A percentile compares a stretch with the other conserved stretches of the same genome.
Evolutionary conservation across 2,888 invertebrate genomes (phyloP).

Genomic region (Hirtodrosophila trivittata): DNA sequence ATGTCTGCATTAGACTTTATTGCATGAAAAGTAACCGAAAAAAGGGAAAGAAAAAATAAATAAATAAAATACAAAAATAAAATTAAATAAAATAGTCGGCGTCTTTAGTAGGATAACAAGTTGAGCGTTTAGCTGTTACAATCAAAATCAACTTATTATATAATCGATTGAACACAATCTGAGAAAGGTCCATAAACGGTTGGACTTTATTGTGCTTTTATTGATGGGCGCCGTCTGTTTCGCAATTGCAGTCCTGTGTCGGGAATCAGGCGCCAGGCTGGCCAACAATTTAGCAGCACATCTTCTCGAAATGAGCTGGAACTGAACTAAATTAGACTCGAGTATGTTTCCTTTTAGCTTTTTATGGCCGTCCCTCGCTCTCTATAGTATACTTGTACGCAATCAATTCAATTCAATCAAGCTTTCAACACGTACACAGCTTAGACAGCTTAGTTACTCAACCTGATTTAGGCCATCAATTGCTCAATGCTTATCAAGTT

Average conservation of each 20-base stretch:
- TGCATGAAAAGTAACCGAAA: slow-evolving; percentile 29
- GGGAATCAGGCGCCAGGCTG: slow-evolving; percentile 41
- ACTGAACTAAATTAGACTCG: slow-evolving; percentile 9
- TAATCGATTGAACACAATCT: slow-evolving; percentile 45
- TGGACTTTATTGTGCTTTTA: slow-evolving; percentile 56
- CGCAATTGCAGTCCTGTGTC: slow-evolving; percentile 38
- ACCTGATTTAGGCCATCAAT: slow-evolving; percentile 28
- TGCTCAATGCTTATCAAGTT: slow-evolving; percentile 50
- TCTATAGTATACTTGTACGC: slow-evolving; percentile 2
- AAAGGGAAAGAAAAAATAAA: not conserved
- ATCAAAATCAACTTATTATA: slow-evolving; percentile 47
- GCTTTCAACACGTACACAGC: slow-evolving; percentile 60
- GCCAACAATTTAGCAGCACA: slow-evolving; percentile 30
- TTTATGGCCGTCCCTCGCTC: slow-evolving; percentile 15
- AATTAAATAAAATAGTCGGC: too few species aligned
- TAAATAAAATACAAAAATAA: not conserved
- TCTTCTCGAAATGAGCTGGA: slow-evolving; percentile 7
- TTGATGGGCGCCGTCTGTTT: slow-evolving; percentile 41
- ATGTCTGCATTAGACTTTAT: not conserved
- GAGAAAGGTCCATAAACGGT: slow-evolving; percentile 50
- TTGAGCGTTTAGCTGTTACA: slow-evolving; percentile 46
- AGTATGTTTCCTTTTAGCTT: slow-evolving; percentile 49
- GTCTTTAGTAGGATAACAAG: too few species aligned
- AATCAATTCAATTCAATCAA: slow-evolving; percentile 65
- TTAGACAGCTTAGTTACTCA: slow-evolving; percentile 16